Evolutionary conservation across 2,888 invertebrate genomes (phyloP), one percentile per base, ranked within the genome.

Genomic region (Eupsilia transversa): DNA sequence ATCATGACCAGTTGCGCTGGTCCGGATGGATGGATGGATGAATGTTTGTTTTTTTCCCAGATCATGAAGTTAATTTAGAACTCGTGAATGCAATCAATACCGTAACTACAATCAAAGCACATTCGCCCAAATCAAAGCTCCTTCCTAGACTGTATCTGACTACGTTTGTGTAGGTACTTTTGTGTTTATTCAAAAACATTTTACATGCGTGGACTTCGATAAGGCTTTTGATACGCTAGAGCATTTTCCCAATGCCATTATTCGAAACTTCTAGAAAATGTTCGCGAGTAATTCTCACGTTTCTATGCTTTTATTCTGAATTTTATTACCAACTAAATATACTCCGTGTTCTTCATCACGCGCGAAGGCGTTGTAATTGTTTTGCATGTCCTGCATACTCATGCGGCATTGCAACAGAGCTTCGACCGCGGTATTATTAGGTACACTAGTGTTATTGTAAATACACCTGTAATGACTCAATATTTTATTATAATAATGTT

Each of bases 341-440:
- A 83, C 72, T 23, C 46, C 2, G 54, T 56, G 69, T 71, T 66
- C 68, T 72, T 77, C 80, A 74, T 73, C 72, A 76, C 82, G 72
- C 66, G 74, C 52, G 78, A 71, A 79, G 56, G 41, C 79, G 80
- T 82, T 63, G 77, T 82, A 77, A 80, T 86, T 86, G 82, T 87
- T 87, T 84, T 87, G 81, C 75, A 79, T 85, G 75, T 83, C 78
- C 75, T 79, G 83, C 85, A 87, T 87, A 68, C 73, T 80, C 72
- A 46, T 43, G 54, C 54, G 17, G 5, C 72, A 46, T 84, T 82
- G 85, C 82, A 82, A 76, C 82, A 84, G 82, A 84, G 77, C 66
- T 84, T 84, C 35, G 38, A 60, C 52, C 35, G 52, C 69, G 69
- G 64, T 82, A 84, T 84, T 84, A 84, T 84, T 82, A 82, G 81